Evolutionary conservation across 2,888 invertebrate genomes (phyloP).

Genomic region (Sycophila texana): DNA sequence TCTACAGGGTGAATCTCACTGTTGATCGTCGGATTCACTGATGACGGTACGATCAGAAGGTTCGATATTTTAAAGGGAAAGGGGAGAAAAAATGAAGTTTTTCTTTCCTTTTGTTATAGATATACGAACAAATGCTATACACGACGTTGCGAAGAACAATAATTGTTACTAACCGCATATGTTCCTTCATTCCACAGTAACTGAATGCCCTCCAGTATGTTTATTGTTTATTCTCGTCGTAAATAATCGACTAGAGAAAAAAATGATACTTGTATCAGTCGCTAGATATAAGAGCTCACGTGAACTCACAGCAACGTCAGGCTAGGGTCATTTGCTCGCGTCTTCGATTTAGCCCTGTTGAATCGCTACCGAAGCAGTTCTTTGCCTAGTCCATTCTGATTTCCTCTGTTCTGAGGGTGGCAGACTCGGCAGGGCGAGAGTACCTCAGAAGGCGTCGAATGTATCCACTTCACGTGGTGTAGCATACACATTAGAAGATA

Average conservation of each 20-base stretch:
- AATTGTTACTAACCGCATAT: constrained; percentile 53
- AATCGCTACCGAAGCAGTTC: no score
- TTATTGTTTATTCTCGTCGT: constrained; percentile 22
- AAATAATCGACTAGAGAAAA: not conserved
- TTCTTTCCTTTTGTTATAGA: constrained; percentile 33
- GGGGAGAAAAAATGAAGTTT: constrained; percentile 2
- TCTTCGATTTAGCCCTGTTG: no score
- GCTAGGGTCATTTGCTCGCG: no score
- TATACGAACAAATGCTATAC: constrained; percentile 15
- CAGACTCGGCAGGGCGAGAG: not conserved
- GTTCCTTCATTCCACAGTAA: constrained; percentile 56
- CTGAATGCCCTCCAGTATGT: constrained; percentile 52
- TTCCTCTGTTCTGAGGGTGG: not conserved
- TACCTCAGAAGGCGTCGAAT: not conserved
- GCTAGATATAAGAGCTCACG: constrained; percentile 16
- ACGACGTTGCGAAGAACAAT: constrained; percentile 39
- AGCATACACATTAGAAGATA: not conserved
- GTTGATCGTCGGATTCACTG: constrained; percentile 32
- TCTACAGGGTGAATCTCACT: constrained; percentile 20
- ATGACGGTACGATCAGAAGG: constrained; percentile 38
- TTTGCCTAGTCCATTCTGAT: not conserved
- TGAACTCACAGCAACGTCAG: not conserved
- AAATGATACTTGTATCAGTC: constrained; percentile 14
- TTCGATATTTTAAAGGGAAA: constrained; percentile 47
- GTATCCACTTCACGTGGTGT: constrained; percentile 16